Percentiles rank a stretch among this genome's conserved stretches.
phyloP scores from a whole-genome alignment of 2,888 invertebrate species.

The Heliconius ismenius region DNA sequence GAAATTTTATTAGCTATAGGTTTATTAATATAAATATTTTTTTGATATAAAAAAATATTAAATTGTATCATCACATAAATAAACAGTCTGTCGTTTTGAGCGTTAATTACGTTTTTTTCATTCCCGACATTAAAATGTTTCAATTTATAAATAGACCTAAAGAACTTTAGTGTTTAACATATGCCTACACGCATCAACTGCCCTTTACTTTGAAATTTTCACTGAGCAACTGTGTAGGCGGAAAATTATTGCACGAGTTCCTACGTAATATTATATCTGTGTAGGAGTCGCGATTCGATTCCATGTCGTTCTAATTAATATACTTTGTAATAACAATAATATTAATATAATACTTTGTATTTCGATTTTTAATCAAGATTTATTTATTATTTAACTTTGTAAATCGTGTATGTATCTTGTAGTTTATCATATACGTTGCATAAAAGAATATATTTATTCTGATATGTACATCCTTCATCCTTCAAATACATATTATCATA shows the following conservation, averaged over 20 bases:
- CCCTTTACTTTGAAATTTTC: slow-evolving; percentile 41
- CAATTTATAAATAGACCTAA: slow-evolving; percentile 1
- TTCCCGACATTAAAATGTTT: slow-evolving; percentile 13
- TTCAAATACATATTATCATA: too few relatives aligned
- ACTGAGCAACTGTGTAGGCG: slow-evolving; percentile 41
- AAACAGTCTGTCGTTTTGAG: background rate
- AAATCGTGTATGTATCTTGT: background rate
- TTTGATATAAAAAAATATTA: background rate
- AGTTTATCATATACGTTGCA: background rate
- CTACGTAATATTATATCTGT: slow-evolving; percentile 38
- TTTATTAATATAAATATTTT: background rate
- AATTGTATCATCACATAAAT: background rate
- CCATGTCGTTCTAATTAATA: slow-evolving; percentile 38
- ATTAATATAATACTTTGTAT: too few relatives aligned
- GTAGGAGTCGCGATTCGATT: slow-evolving; percentile 46
- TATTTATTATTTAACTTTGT: background rate
- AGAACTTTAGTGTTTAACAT: slow-evolving; percentile 16
- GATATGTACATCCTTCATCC: background rate
- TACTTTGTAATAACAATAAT: too few relatives aligned
- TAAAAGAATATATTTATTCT: background rate
- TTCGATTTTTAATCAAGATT: background rate
- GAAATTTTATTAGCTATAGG: background rate
- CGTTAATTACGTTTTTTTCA: background rate
- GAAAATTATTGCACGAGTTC: slow-evolving; percentile 44
- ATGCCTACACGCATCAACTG: slow-evolving; percentile 32